phyloP scores from a whole-genome alignment of 2,113 vertebrate genomes.

The Erythrocebus patas region DNA sequence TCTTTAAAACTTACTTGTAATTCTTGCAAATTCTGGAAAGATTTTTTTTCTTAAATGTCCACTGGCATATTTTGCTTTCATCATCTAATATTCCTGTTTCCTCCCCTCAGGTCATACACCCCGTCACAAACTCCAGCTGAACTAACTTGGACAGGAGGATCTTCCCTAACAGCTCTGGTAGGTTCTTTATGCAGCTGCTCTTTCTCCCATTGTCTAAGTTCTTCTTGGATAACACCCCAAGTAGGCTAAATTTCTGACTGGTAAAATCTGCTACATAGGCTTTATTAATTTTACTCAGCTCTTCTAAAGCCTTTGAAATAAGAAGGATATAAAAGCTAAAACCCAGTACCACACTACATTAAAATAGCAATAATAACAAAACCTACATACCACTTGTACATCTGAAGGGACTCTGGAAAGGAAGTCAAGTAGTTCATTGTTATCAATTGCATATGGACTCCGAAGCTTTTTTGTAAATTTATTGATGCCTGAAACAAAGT shows the following conservation, averaged over 20 bases:
- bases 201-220: not conserved
- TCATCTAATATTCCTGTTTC: not conserved
- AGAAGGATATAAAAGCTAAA: not conserved
- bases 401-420: constrained; percentile 98
- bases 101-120: not conserved
- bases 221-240: not conserved
- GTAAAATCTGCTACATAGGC: not conserved
- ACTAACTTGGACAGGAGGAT: not conserved
- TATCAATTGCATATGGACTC: constrained; percentile 96
- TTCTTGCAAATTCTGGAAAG: not conserved
- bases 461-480: constrained; percentile 99
- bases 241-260: not conserved
- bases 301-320: not conserved
- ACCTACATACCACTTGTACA: constrained; percentile 94
- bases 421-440: constrained; percentile 98
- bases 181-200: not conserved
- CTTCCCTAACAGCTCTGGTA: not conserved
- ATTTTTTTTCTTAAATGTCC: not conserved
- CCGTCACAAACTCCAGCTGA: not conserved
- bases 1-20: not conserved
- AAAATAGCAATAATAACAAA: not conserved
- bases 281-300: not conserved
- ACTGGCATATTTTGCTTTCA: not conserved
- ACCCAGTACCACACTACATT: not conserved
- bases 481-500: constrained; percentile 90